Evolutionary conservation across 1,140 invertebrate species (phyloP).

Genomic region (Achroia grisella): DNA sequence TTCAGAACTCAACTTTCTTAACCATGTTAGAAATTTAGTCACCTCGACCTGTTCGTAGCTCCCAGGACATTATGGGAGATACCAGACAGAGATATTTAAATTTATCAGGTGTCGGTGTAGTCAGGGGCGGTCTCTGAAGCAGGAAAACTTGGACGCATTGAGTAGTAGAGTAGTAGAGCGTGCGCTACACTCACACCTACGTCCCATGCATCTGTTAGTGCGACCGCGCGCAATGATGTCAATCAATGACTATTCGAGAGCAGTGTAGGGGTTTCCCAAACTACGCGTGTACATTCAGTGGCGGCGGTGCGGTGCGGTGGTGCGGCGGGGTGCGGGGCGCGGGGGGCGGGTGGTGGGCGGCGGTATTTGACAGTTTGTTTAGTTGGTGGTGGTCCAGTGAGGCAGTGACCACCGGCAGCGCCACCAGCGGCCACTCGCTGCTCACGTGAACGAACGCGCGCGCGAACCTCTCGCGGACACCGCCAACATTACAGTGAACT

Average conservation of each 20-base stretch:
- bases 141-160: neutral
- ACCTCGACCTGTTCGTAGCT: too few species aligned
- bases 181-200: neutral
- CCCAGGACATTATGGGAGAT: neutral
- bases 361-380: too few species aligned
- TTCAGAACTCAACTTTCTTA: too few species aligned
- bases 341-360: neutral
- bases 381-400: too few species aligned
- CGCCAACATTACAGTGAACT: slow-evolving; percentile 3
- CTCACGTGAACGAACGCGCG: neutral
- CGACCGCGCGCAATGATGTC: neutral
- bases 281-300: neutral
- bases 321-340: neutral
- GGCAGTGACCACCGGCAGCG: neutral
- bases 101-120: neutral
- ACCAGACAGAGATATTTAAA: neutral
- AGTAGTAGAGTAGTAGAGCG: neutral
- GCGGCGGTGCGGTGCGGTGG: neutral
- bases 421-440: neutral
- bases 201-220: neutral
- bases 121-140: neutral
- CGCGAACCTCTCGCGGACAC: neutral
- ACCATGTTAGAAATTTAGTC: too few species aligned
- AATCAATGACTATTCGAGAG: neutral
- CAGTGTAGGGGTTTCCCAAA: neutral